phyloP scores from a whole-genome alignment of 2,113 vertebrate species.

The Pithys albifrons region DNA sequence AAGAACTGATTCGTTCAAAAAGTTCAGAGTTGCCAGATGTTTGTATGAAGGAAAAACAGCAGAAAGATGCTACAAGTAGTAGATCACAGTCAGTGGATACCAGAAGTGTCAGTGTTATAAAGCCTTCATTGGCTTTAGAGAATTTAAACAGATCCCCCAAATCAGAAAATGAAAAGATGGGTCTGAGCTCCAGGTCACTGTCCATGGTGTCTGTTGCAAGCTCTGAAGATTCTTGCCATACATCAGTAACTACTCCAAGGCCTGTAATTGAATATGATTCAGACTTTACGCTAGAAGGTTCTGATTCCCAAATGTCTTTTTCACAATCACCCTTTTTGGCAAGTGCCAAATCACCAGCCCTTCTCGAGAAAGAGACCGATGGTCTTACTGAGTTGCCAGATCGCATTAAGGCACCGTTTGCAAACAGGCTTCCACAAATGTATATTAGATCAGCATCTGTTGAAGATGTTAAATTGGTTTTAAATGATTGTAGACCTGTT shows the following conservation, averaged over 20 bases:
- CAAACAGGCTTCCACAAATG: conserved; percentile 77
- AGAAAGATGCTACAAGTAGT: conserved; percentile 82
- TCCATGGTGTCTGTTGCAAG: conserved; percentile 92
- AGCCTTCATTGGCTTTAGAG: conserved; percentile 77
- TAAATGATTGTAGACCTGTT: conserved; percentile 76
- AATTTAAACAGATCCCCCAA: conserved; percentile 85
- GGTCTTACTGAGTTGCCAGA: conserved; percentile 81
- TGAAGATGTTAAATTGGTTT: conserved; percentile 84
- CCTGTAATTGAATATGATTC: conserved; percentile 87
- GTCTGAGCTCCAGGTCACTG: conserved; percentile 88
- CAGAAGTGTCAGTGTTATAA: conserved; percentile 77
- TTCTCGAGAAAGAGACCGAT: conserved; percentile 84
- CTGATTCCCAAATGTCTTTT: conserved; percentile 91
- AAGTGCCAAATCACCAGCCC: conserved; percentile 86
- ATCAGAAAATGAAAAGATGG: conserved; percentile 85
- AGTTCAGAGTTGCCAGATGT: conserved; percentile 88
- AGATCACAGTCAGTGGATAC: conserved; percentile 87
- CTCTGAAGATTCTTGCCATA: conserved; percentile 93
- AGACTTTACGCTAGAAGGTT: conserved; percentile 86
- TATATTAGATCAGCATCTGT: conserved; percentile 87
- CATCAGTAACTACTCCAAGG: conserved; percentile 84
- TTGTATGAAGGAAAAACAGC: conserved; percentile 80
- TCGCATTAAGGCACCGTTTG: conserved; percentile 71
- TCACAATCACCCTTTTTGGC: conserved; percentile 87
- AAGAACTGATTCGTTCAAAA: conserved; percentile 89